Evolutionary conservation across 2,888 invertebrate species (phyloP).

Genomic region (Oscheius sp.): DNA sequence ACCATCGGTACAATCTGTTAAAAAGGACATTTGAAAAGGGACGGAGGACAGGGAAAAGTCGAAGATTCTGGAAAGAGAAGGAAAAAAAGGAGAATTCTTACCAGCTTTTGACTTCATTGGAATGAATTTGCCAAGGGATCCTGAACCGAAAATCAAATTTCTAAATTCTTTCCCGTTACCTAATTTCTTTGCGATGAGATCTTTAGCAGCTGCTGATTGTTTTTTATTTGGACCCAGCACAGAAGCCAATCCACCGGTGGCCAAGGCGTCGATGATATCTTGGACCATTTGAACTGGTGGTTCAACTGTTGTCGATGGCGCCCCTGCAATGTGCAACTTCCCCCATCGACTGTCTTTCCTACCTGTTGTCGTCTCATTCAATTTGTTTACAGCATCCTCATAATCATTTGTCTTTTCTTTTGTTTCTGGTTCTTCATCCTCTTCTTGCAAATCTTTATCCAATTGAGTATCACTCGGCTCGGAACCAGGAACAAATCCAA

Average conservation of each 20-base stretch:
- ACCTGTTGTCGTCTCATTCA: slow-evolving; percentile 40
- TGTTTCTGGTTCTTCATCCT: slow-evolving; percentile 2
- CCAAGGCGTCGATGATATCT: slow-evolving; percentile 61
- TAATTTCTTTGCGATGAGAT: slow-evolving; percentile 48
- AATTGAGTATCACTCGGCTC: slow-evolving; percentile 44
- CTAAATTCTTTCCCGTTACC: slow-evolving; percentile 28
- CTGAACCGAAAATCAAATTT: not conserved
- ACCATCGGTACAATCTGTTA: slow-evolving; percentile 55
- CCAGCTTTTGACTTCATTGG: slow-evolving; percentile 13
- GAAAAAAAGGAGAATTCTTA: not conserved
- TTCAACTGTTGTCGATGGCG: slow-evolving; percentile 52
- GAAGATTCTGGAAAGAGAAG: no score
- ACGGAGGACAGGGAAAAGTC: not conserved
- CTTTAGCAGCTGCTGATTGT: slow-evolving; percentile 46
- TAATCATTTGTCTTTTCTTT: slow-evolving; percentile 13
- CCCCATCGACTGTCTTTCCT: not conserved
- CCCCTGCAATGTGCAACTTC: no score
- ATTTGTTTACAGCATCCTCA: slow-evolving; percentile 16
- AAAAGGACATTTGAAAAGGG: slow-evolving; percentile 9
- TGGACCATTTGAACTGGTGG: slow-evolving; percentile 68
- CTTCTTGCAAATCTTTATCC: slow-evolving; percentile 27
- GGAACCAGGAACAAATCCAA: slow-evolving; percentile 56
- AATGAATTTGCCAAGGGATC: slow-evolving; percentile 19
- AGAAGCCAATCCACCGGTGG: slow-evolving; percentile 58
- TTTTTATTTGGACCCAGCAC: slow-evolving; percentile 50